Evolutionary conservation across 2,797 vertebrate genomes (phyloP), one percentile per base, ranked within the genome.

Genomic region (Microcaecilia unicolor): DNA sequence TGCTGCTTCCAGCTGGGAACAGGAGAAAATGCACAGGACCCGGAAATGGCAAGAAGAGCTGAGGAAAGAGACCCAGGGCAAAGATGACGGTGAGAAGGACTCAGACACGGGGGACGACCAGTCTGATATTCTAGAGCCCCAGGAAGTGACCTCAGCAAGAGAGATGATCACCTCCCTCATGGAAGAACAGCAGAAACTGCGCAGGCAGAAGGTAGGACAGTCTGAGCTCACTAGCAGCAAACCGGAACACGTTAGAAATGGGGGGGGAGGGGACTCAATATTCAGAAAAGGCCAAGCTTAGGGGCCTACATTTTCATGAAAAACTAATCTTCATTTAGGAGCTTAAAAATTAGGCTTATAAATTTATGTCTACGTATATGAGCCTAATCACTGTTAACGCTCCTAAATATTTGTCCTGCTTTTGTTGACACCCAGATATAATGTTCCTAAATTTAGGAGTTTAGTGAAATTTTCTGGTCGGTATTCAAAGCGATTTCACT

Each of bases 31-130:
- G 1, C 54, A 61, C 1, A 44, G 55, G 18, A 56, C 74, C 7
- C 83, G 67, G 64, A 91, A 84, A 31, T 84, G 89, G 88, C 74
- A 60, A 4, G 76, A 82, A 2, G 88, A 91, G 37, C 71, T 63
- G 25, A 73, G 61, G 37, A 92, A 87, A 51, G 87, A 93, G 55
- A 85, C 64, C 3, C 59, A 70, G 18, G 66, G 63, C 39, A 91
- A 88, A 37, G 81, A 90, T 0, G 88, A 89, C 31, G 87, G 83
- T 0, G 83, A 90, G 62, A 91, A 89, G 70, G 88, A 90, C 51
- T 89, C 76, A 0, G 89, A 90, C 61, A 78, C 72, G 0, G 72
- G 86, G 0, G 88, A 91, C 10, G 86, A 88, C 31, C 76, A 70
- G 10, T 82, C 84, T 0, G 88, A 90, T 40, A 53, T 57, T 55